These are phyloP conservation scores for Bujurquina vittata DNA, from an alignment of 2,113 vertebrate species.

Conservation along the genomic window DNA sequence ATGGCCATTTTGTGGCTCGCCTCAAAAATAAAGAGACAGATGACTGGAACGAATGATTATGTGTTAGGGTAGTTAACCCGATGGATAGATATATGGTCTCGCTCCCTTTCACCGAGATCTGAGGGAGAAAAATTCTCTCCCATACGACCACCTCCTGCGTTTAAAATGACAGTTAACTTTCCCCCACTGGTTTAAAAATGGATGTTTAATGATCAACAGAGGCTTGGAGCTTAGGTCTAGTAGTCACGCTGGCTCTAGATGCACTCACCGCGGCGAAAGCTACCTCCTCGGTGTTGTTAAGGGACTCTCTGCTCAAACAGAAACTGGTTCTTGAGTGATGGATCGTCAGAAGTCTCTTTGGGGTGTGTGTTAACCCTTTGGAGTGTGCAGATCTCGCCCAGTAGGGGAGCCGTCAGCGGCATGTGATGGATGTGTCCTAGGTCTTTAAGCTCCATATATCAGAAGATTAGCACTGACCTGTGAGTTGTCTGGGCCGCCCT, in stretches of 20 bases:
- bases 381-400: slow-evolving; percentile 61
- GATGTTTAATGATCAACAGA: slow-evolving; percentile 80
- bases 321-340: slow-evolving; percentile 75
- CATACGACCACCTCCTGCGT: slow-evolving; percentile 59
- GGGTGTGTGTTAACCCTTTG: slow-evolving; percentile 75
- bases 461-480: slow-evolving; percentile 83
- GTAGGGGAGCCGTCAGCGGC: slow-evolving; percentile 67
- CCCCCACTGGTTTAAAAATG: slow-evolving; percentile 77
- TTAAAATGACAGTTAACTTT: slow-evolving; percentile 79
- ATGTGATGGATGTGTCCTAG: slow-evolving; percentile 77
- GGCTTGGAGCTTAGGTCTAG: slow-evolving; percentile 58
- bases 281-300: slow-evolving; percentile 47
- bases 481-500: slow-evolving; percentile 72
- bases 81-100: slow-evolving; percentile 52
- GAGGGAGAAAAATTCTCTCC: slow-evolving; percentile 28
- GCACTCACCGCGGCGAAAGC: slow-evolving; percentile 38
- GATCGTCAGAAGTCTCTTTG: slow-evolving; percentile 73
- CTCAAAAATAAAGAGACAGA: slow-evolving; percentile 66
- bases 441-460: slow-evolving; percentile 79
- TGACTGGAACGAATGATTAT: slow-evolving; percentile 65
- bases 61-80: slow-evolving; percentile 58
- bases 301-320: slow-evolving; percentile 43
- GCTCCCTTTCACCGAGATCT: slow-evolving; percentile 23
- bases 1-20: slow-evolving; percentile 46
- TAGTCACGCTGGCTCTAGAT: slow-evolving; percentile 56